Evolutionary conservation across 2,888 invertebrate species (phyloP).

Genomic region (Folsomia candida): DNA sequence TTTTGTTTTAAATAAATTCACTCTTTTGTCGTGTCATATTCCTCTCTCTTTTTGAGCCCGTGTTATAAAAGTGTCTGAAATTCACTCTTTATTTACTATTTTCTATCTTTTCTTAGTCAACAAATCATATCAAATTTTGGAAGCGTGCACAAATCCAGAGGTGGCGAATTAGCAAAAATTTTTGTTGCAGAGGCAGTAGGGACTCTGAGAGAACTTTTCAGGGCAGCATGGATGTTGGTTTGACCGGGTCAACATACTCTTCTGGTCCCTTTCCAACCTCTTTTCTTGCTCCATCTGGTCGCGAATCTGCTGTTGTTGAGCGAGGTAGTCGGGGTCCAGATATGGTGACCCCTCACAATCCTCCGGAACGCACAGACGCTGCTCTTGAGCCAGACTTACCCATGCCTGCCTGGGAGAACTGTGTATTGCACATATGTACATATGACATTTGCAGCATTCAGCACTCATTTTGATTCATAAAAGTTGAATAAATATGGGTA

Average conservation of each 20-base stretch:
- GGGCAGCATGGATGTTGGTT: slow-evolving; percentile 38
- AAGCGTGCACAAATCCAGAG: too few relatives aligned
- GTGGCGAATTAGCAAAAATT: background rate
- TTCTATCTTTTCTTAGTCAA: too few relatives aligned
- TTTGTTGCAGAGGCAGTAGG: slow-evolving; percentile 19
- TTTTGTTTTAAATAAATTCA: background rate
- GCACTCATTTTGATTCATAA: too few relatives aligned
- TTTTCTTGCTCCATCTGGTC: background rate
- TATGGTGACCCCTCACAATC: slow-evolving; percentile 31
- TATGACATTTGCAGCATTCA: too few relatives aligned
- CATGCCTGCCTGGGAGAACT: slow-evolving; percentile 30
- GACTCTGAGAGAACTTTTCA: slow-evolving; percentile 20
- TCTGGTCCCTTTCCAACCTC: slow-evolving; percentile 10
- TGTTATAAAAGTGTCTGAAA: too few relatives aligned
- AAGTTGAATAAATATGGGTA: background rate
- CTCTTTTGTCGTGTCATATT: background rate
- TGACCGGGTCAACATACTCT: slow-evolving; percentile 7
- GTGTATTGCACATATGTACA: too few relatives aligned
- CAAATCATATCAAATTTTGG: too few relatives aligned
- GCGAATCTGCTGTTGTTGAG: slow-evolving; percentile 25
- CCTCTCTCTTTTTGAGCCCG: too few relatives aligned
- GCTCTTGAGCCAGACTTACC: slow-evolving; percentile 34
- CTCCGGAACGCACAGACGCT: slow-evolving; percentile 16
- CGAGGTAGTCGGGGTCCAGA: slow-evolving; percentile 27
- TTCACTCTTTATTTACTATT: too few relatives aligned